phyloP scores from a whole-genome alignment of 2,113 vertebrate genomes.

The Sphaerodactylus townsendi region DNA sequence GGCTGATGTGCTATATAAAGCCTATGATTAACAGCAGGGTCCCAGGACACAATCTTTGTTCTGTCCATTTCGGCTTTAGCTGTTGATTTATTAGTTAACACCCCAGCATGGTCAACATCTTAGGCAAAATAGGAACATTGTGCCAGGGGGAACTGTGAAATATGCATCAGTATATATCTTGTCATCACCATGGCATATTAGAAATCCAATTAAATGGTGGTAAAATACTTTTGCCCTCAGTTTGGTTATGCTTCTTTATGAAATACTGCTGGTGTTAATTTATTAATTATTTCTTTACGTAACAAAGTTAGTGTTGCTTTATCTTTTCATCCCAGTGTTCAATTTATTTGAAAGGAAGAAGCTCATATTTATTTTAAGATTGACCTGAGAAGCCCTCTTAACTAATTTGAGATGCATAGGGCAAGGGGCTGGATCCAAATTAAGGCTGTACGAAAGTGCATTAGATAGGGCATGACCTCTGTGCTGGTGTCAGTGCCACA shows the following conservation, averaged over 20 bases:
- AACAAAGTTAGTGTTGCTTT: too few species aligned
- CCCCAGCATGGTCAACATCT: not conserved
- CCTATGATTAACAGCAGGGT: not conserved
- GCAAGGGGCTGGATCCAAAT: too few species aligned
- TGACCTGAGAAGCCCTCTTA: too few species aligned
- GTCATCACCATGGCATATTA: not conserved
- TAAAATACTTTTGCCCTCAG: too few species aligned
- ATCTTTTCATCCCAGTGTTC: not conserved
- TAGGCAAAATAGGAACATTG: not conserved
- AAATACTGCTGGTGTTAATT: too few species aligned
- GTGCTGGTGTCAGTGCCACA: too few species aligned
- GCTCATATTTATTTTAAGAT: not conserved
- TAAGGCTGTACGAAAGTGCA: too few species aligned
- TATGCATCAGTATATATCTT: not conserved
- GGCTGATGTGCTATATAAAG: constrained; percentile 1
- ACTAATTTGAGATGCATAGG: too few species aligned
- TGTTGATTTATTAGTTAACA: constrained; percentile 17
- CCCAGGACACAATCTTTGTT: constrained; percentile 15
- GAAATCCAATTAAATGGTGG: not conserved
- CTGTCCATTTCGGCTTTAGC: not conserved
- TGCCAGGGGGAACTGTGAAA: not conserved
- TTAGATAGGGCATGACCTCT: too few species aligned
- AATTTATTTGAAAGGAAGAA: not conserved
- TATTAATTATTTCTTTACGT: too few species aligned
- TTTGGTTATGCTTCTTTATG: too few species aligned